These are phyloP conservation scores for Gopherus evgoodei DNA, from an alignment of 2,113 vertebrate genomes.

Conservation along the genomic window DNA sequence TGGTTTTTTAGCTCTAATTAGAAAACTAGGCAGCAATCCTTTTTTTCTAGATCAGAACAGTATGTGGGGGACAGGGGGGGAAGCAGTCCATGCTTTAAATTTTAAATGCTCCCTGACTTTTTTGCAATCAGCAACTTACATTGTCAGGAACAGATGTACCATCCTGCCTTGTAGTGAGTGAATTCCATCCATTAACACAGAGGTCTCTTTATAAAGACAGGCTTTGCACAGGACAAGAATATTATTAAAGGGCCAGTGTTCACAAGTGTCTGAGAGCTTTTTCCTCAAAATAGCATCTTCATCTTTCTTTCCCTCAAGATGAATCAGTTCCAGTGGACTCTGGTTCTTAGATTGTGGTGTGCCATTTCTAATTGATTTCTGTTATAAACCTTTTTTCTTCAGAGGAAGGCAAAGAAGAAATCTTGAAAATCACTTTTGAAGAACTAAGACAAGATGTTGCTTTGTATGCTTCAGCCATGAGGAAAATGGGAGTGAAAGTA, in stretches of 20 bases:
- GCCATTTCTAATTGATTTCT: background rate
- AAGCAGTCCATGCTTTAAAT: accelerated
- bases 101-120: background rate
- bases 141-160: background rate
- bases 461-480: constrained; percentile 93
- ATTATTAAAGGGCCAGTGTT: background rate
- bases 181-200: background rate
- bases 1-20: background rate
- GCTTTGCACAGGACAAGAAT: background rate
- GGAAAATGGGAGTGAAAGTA: constrained; percentile 90
- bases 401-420: constrained; percentile 95
- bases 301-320: background rate
- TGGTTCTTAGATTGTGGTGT: accelerated
- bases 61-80: background rate
- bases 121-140: background rate
- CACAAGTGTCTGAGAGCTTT: background rate
- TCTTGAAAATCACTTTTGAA: constrained; percentile 91
- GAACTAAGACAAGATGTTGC: constrained; percentile 90
- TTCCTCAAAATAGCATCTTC: background rate
- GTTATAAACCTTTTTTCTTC: constrained; percentile 19
- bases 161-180: background rate
- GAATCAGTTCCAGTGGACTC: background rate
- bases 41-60: background rate
- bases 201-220: background rate
- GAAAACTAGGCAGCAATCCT: background rate